Base-by-base conservation (phyloP, 1,140 invertebrate species). In the Tetramorium alpestre region DNA sequence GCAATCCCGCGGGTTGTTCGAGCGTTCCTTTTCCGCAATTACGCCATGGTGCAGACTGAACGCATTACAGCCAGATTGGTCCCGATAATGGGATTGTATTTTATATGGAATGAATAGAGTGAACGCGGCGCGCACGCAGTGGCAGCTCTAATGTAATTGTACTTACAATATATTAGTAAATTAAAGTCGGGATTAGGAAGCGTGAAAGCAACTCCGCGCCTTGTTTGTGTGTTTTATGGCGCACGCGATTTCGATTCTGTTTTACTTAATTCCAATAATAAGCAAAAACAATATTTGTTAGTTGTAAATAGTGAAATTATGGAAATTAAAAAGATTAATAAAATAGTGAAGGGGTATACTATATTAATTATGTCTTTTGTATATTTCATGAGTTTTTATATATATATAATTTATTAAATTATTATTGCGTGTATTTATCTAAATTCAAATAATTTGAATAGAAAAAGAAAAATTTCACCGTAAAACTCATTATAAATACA, bases 21-120 rank as follows among this genome's bases (percentile, higher is more conserved):
- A 69, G 49, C 64, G 38, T 73, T 73, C 41, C 54, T 60, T 62
- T 62, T 84, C 69, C 51, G 80, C 54, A 84, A 73, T 84, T 84
- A 84, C 28, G 41, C 38, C 11, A 38, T 54, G 16, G 49, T 16
- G 64, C 54, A 41, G 22, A 51, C 76, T 49, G 28, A 38, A 2
- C 33, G 41, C 33, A 47, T 28, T 54, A 38, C 33, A 56, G 38
- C 10, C 54, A 56, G 54, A 75, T 84, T 56, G n/a, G 18, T 62
- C 16, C 41, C 38, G 69, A 75, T 60, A 73, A 75, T 84, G 18
- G 25, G 16, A 6, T 49, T 28, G n/a, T 47, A 84, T 75, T 82
- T 84, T 58, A 73, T 49, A 41, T 25, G 25, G 28, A 75, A 58
- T 84, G 56, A 75, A 73, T 47, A n/a, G 80, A 6, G 22, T 22